A percentile compares a stretch with the other conserved stretches of the same genome.
phyloP scores from a whole-genome alignment of 2,797 vertebrate genomes.

The Parauchenoglanis punctatus region DNA sequence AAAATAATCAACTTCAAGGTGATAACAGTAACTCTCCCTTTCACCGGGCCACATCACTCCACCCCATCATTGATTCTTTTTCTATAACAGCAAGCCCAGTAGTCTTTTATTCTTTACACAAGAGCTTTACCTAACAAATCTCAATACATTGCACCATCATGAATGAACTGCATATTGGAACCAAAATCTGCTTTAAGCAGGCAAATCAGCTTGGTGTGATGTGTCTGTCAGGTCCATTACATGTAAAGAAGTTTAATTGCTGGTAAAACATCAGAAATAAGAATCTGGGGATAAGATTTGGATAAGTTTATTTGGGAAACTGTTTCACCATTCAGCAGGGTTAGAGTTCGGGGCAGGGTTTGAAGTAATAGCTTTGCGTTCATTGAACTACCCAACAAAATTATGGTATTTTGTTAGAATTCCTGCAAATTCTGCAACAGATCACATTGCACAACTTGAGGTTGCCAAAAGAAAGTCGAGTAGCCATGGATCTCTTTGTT shows the following conservation, averaged over 20 bases:
- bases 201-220: background rate
- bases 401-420: background rate
- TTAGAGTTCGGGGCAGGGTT: background rate
- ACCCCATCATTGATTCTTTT: background rate
- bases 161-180: background rate
- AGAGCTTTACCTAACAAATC: background rate
- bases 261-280: background rate
- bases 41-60: too few relatives aligned
- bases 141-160: background rate
- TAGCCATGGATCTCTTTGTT: constrained; percentile 51
- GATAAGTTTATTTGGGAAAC: constrained; percentile 50
- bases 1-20: background rate
- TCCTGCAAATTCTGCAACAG: constrained; percentile 6
- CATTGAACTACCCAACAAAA: background rate
- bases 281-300: background rate
- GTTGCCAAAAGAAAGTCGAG: constrained; percentile 53
- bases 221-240: background rate
- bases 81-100: background rate
- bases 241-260: background rate
- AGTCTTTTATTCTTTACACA: background rate
- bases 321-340: constrained; percentile 51
- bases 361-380: constrained; percentile 4
- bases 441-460: constrained; percentile 29
- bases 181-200: background rate
- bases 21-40: background rate